These are phyloP conservation scores for Pangasianodon gigas DNA, from an alignment of 2,113 vertebrate genomes.

Conservation along the genomic window DNA sequence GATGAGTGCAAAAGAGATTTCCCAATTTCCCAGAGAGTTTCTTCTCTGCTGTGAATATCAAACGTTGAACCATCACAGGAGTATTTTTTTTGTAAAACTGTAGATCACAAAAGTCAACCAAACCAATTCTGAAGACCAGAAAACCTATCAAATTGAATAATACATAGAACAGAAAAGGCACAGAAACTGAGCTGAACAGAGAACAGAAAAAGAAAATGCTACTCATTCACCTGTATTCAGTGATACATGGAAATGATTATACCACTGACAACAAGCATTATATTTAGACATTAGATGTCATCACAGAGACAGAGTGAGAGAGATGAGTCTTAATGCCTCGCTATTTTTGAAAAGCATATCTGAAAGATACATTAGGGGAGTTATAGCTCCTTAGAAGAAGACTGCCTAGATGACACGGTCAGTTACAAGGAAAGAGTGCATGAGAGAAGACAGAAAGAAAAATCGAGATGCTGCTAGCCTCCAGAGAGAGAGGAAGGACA, in stretches of 20 bases:
- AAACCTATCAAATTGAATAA: background rate
- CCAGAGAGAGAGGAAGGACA: background rate
- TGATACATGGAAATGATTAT: background rate
- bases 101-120: background rate
- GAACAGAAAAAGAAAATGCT: background rate
- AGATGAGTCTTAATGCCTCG: background rate
- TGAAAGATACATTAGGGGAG: background rate
- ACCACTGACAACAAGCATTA: background rate
- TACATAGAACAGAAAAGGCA: background rate
- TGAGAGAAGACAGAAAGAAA: background rate
- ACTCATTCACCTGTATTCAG: background rate
- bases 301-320: background rate
- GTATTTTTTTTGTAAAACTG: background rate
- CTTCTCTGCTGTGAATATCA: background rate
- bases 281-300: background rate
- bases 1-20: background rate
- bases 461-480: background rate
- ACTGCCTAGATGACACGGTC: background rate
- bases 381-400: background rate
- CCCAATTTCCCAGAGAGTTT: background rate
- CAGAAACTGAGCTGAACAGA: background rate
- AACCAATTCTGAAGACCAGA: background rate
- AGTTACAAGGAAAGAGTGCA: constrained; percentile 43
- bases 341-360: background rate
- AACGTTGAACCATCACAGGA: background rate